These are phyloP conservation scores for Philopotamus ludificatus DNA, from an alignment of 1,140 invertebrate genomes.

Conservation along the genomic window DNA sequence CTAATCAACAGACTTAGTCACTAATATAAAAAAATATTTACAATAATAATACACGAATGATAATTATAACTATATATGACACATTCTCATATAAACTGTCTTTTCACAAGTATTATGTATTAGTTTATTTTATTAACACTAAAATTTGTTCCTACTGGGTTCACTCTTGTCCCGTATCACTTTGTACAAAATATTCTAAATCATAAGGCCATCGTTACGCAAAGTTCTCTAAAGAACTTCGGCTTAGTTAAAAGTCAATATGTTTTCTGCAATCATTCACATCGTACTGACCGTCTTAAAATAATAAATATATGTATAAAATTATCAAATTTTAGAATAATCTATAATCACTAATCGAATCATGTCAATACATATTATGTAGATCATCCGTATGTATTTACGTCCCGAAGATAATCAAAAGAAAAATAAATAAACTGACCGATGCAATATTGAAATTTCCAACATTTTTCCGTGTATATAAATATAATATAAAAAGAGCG, in stretches of 20 bases:
- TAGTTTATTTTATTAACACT: background rate
- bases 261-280: conserved; percentile 33
- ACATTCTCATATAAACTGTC: conserved; percentile 17
- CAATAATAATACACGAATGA: conserved; percentile 10
- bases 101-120: conserved; percentile 3
- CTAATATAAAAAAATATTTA: conserved; percentile 25
- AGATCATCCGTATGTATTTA: no score
- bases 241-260: conserved; percentile 37
- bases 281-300: background rate
- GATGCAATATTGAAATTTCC: background rate
- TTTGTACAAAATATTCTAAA: conserved; percentile 20
- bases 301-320: background rate
- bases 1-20: conserved; percentile 22
- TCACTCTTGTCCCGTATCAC: conserved; percentile 14
- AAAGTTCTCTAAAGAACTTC: conserved; percentile 13
- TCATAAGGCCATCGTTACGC: conserved; percentile 34
- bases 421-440: background rate
- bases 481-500: background rate
- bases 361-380: background rate
- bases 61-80: conserved; percentile 12
- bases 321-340: background rate
- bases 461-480: background rate
- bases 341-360: background rate
- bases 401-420: no score
- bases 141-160: conserved; percentile 21